phyloP scores from a whole-genome alignment of 2,888 invertebrate genomes.

The Rhaphigaster nebulosa region DNA sequence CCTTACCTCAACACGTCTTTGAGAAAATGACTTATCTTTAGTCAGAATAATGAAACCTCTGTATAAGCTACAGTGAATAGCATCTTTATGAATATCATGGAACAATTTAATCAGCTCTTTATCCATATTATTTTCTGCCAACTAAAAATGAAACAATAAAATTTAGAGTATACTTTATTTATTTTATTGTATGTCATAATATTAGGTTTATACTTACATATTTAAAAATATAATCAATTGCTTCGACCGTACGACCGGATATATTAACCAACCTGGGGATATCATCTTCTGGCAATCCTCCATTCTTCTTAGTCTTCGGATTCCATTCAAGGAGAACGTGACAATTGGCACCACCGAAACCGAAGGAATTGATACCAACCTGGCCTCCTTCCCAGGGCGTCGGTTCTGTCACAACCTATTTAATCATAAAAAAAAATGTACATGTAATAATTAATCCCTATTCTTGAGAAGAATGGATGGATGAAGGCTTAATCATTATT shows the following conservation, averaged over 20 bases:
- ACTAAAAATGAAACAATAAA: conserved; percentile 64
- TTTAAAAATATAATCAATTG: conserved; percentile 77
- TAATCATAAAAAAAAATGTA: not conserved
- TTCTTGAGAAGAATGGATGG: not conserved
- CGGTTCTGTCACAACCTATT: conserved; percentile 80
- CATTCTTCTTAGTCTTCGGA: conserved; percentile 75
- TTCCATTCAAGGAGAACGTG: conserved; percentile 78
- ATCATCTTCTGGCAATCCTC: conserved; percentile 75
- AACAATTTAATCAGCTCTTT: conserved; percentile 75
- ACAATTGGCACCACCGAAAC: conserved; percentile 92
- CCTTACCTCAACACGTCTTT: conserved; percentile 64
- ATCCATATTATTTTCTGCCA: conserved; percentile 74
- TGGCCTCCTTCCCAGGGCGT: conserved; percentile 80
- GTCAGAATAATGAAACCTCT: conserved; percentile 79
- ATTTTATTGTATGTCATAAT: not conserved
- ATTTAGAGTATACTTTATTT: not conserved
- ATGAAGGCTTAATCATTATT: not conserved
- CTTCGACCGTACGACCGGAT: conserved; percentile 86
- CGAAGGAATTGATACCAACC: conserved; percentile 91
- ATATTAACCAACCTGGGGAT: conserved; percentile 80
- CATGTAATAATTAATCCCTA: not conserved
- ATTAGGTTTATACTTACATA: conserved; percentile 70
- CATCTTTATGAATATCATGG: conserved; percentile 72
- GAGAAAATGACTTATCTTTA: conserved; percentile 59
- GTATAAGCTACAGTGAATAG: conserved; percentile 76